Base-by-base conservation (phyloP, 2,797 vertebrate genomes). In the Mareca penelope region DNA sequence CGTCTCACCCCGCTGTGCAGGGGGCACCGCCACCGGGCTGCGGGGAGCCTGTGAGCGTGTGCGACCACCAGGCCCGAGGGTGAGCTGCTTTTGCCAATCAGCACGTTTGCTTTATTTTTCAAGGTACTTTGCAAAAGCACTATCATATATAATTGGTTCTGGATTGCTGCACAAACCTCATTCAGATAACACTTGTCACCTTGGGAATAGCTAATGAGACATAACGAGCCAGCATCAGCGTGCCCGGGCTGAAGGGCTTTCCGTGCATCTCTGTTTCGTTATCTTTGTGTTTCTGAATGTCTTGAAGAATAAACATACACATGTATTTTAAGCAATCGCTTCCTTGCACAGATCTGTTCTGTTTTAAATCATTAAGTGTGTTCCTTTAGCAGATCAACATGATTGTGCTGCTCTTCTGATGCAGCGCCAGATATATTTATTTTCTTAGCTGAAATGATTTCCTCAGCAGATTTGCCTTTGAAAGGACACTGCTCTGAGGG, bases 371-470 rank as follows among this genome's bases (percentile, higher is more conserved):
- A 80, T 39, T 22, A 31, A 90, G 31, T 76, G 67, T 65, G 75
- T 86, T 95, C 64, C 83, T 90, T 85, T 12, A 71, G 88, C 0
- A 0, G 75, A 77, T 90, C 85, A 90, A 26, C 2, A 0, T 90
- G 85, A 37, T 57, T 91, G 83, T 89, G 68, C 55, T 90, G 71
- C 80, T 93, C 73, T 72, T 96, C 68, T 96, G 89, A 94, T 82
- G 68, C 53, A 10, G 39, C 69, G 64, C 89, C 91, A 91, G 80
- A 72, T 61, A 52, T 37, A 78, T 95, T 95, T 94, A 82, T 95
- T 95, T 91, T 84, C 50, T 91, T 80, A 90, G 89, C 93, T 90
- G 86, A 77, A 94, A 91, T 94, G 18, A 85, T 94, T 94, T 96
- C 95, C 95, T 89, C 57, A 13, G 69, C 53, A 96, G 86, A 85